Conservation (phyloP, 2,113 vertebrate genomes). For the Trogon melanurus region DNA sequence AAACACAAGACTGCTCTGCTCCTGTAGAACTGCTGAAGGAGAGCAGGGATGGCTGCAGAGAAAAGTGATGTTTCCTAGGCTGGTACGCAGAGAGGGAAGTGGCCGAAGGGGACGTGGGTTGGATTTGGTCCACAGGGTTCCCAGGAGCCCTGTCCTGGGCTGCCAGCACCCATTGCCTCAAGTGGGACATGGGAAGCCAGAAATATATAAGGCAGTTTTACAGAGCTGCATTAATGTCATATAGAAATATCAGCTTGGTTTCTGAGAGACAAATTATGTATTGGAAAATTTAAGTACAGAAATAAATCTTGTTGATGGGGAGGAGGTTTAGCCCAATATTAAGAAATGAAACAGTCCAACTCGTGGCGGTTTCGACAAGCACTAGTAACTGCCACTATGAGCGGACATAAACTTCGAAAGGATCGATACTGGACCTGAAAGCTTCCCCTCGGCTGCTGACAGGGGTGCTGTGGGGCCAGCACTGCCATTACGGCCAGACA, state of each 20-base stretch:
- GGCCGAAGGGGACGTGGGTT: rapidly evolving
- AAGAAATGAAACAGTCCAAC: constrained; percentile 7
- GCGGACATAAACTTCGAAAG: constrained; percentile 19
- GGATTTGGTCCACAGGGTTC: not conserved
- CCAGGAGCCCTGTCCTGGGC: not conserved
- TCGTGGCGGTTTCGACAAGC: not conserved
- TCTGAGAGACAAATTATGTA: not conserved
- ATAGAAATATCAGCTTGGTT: not conserved
- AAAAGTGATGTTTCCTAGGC: not conserved
- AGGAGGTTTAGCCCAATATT: not conserved
- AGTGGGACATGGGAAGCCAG: not conserved
- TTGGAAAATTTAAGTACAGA: not conserved
- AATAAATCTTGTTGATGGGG: constrained; percentile 8
- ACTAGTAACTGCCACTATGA: not conserved
- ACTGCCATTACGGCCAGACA: rapidly evolving
- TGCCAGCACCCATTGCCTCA: not conserved
- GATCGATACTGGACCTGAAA: constrained; percentile 47
- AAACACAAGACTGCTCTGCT: not conserved
- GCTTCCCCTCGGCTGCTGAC: not conserved
- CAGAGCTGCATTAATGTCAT: not conserved
- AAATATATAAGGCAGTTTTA: not conserved
- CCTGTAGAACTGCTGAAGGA: rapidly evolving
- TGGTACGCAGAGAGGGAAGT: rapidly evolving
- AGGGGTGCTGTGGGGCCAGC: not conserved
- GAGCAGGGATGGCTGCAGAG: not conserved